Base-by-base conservation (phyloP, 2,888 invertebrate genomes). In the Agrochola circellaris region DNA sequence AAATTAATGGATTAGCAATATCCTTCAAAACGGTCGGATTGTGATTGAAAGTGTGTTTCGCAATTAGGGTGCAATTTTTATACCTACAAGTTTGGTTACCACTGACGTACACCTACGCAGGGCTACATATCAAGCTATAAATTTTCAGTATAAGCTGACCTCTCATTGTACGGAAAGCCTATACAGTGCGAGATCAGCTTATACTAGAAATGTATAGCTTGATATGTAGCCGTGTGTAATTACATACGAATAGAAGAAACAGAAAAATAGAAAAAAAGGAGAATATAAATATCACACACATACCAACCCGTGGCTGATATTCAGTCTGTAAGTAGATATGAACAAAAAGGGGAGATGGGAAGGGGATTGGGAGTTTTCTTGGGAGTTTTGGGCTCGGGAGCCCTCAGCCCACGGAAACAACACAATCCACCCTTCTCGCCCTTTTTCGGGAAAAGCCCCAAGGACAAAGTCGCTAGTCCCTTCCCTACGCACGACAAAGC, bases 381-480 rank as follows among this genome's bases (percentile, higher is more conserved):
- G 56, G 48, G n/a, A 34, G 51, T 42, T 61, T 42, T 54, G 45
- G 23, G 30, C 42, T 42, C 42, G 13, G 30, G 30, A 20, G 20
- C 79, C 48, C 48, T 34, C 64, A 48, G 26, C 64, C 64, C 38
- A 38, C 42, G 1, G 9, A 17, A 42, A 58, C 48, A 30, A 77
- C 56, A 42, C 64, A 64, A 51, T 51, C 34, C 38, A 71, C 78
- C 72, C 64, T 54, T 17, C 26, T 54, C 51, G 51, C 9, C 73
- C 42, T 34, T 65, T 71, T 79, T 79, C 51, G 30, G 13, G 26
- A 60, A 26, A 42, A 54, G 42, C 42, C 58, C 73, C 51, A 73
- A 78, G 79, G 78, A 73, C 78, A 45, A 73, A 79, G 60, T 60
- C 23, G 54, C 68, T 38, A 56, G 54, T 54, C 26, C 15, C 45